These are phyloP conservation scores for Diarsia mendica DNA, from an alignment of 2,888 invertebrate species.

Conservation along the genomic window DNA sequence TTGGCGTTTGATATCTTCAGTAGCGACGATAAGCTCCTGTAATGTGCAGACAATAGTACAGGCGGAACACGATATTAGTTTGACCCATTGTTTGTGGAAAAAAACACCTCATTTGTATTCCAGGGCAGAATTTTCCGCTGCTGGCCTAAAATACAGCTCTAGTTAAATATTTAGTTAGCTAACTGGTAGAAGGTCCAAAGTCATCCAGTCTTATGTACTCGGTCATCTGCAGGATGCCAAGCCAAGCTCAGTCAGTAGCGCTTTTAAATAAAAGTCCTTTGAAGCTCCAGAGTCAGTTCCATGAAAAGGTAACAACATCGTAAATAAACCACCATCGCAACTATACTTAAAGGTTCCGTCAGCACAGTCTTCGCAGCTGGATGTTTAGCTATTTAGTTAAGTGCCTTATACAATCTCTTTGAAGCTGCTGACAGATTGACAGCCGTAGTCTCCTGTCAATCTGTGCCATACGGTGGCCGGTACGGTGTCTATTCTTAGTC, in stretches of 20 bases:
- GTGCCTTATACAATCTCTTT: constrained; percentile 11
- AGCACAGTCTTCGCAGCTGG: neutral
- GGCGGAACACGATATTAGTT: neutral
- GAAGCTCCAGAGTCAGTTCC: neutral
- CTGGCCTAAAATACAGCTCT: neutral
- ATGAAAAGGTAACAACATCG: neutral
- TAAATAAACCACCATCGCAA: neutral
- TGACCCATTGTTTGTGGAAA: neutral
- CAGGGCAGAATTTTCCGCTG: neutral
- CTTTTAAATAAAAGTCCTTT: neutral
- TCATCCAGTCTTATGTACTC: neutral
- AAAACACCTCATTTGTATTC: neutral
- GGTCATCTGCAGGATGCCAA: neutral
- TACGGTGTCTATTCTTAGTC: constrained; percentile 22
- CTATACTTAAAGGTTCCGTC: neutral
- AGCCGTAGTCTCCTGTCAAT: constrained; percentile 26
- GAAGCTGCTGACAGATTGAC: constrained; percentile 36
- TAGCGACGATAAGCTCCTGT: neutral
- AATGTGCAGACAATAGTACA: neutral
- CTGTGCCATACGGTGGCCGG: constrained; percentile 25
- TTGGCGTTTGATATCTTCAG: neutral
- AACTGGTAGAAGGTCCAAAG: neutral
- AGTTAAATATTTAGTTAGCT: neutral
- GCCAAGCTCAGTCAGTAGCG: neutral
- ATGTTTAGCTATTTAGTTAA: neutral